Evolutionary conservation across 2,888 invertebrate species (phyloP), one percentile per base, ranked within the genome.

Genomic region (Dryadula phaetusa): DNA sequence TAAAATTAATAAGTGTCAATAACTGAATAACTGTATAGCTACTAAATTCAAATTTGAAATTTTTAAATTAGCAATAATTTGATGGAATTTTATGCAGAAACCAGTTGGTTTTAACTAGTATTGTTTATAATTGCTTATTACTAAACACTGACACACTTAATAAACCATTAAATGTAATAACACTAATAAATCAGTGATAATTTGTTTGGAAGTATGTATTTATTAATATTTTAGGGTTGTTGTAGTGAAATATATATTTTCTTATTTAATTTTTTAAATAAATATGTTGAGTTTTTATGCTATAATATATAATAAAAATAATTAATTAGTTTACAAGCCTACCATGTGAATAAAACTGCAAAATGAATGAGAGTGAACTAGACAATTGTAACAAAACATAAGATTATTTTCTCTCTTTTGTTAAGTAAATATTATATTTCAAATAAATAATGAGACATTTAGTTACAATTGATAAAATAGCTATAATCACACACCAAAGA

Each of bases 401-500:
- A 25, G n/a, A 12, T 37, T 37, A 2, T 6, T 12, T 37, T 12
- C 10, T n/a, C 37, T 12, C 12, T 12, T 12, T 37, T 7, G 8
- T 32, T 32, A 32, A 7, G 32, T 7, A 3, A 32, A 22, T 58
- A 25, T 42, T 40, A 14, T 25, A 58, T n/a, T 42, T 42, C 4
- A 42, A 22, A 20, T 46, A 1, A 10, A 46, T 46, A 20, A 20
- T 46, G 10, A 20, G 22, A 46, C 12, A 14, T 46, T 22, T 46
- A 20, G 22, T 22, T 16, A 44, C 12, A 12, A 46, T 12, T 46
- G 16, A 12, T n/a, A 52, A 14, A 6, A n/a, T 25, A 25, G 8
- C 2, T 28, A 16, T 62, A 37, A 82, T 80, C 84, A 87, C 85
- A 89, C 81, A 88, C 88, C 90, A 90, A 90, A 91, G 90, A 90